phyloP scores from a whole-genome alignment of 2,797 vertebrate species.

The Sebastes dallii region DNA sequence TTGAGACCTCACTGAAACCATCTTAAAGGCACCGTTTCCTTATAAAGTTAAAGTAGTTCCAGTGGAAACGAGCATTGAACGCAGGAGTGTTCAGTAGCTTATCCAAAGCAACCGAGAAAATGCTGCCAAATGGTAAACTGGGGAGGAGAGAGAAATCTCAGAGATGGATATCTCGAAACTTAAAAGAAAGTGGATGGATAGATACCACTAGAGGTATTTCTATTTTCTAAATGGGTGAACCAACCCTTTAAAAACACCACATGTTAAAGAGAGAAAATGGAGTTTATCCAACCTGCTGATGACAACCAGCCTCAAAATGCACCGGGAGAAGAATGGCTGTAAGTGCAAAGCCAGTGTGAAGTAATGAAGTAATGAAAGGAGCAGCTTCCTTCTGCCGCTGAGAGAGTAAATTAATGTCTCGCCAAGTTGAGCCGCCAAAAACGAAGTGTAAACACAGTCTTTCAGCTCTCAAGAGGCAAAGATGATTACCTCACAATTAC shows the following conservation, averaged over 20 bases:
- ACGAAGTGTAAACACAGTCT: slow-evolving; percentile 74
- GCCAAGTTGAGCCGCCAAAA: slow-evolving; percentile 68
- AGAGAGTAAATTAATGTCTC: slow-evolving; percentile 70
- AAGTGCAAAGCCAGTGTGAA: slow-evolving; percentile 42
- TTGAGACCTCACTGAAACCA: not conserved
- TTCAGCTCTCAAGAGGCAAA: slow-evolving; percentile 73
- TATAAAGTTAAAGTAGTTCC: not conserved
- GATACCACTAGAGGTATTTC: not conserved
- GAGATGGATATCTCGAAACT: not conserved
- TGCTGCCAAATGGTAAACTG: not conserved
- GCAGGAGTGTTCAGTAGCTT: not conserved
- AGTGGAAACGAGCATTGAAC: not conserved
- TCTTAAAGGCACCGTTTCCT: not conserved
- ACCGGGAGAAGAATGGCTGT: not conserved
- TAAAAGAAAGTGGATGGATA: not conserved
- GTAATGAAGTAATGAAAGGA: slow-evolving; percentile 61
- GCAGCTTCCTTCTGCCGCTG: slow-evolving; percentile 45
- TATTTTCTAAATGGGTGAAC: not conserved
- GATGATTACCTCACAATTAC: slow-evolving; percentile 80
- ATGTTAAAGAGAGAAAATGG: not conserved
- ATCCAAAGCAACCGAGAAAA: not conserved
- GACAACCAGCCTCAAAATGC: slow-evolving; percentile 19
- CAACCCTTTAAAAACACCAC: not conserved
- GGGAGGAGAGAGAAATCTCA: not conserved
- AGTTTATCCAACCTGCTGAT: slow-evolving; percentile 25